Conservation (phyloP, 1,140 invertebrate genomes). For the Leptopilina boulardi region DNA sequence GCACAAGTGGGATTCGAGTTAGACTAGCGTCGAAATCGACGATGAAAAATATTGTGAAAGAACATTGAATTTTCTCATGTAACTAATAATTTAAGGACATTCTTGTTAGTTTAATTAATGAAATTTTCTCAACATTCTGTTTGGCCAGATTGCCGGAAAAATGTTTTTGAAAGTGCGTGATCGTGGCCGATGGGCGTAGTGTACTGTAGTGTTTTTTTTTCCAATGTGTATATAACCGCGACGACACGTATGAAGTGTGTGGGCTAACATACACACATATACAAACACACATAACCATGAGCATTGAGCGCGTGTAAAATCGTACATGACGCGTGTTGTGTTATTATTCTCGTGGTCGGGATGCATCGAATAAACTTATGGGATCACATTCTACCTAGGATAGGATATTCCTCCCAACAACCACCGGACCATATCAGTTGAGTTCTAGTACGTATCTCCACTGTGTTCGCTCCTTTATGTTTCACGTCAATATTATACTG, state of each 20-base stretch:
- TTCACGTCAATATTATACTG: conserved; percentile 26
- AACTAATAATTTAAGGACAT: not conserved
- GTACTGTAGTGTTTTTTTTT: conserved; percentile 35
- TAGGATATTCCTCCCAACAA: conserved; percentile 35
- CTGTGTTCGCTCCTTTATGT: conserved; percentile 28
- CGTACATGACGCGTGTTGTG: conserved; percentile 35
- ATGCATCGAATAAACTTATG: conserved; percentile 38
- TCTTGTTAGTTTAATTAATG: not conserved
- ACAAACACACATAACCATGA: conserved; percentile 14
- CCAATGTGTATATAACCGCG: conserved; percentile 44
- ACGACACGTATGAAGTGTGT: conserved; percentile 41
- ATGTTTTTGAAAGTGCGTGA: conserved; percentile 52
- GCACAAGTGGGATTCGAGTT: conserved; percentile 38
- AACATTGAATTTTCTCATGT: not conserved
- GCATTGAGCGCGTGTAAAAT: conserved; percentile 26
- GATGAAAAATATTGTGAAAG: conserved; percentile 20
- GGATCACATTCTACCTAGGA: conserved; percentile 35
- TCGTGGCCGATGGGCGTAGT: conserved; percentile 50
- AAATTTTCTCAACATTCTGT: not conserved
- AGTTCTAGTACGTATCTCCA: conserved; percentile 38
- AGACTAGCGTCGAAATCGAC: conserved; percentile 40
- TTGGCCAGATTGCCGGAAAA: conserved; percentile 33
- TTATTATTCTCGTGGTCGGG: conserved; percentile 35
- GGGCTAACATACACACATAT: conserved; percentile 30
- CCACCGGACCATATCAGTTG: conserved; percentile 42